Base-by-base conservation (phyloP, 2,888 invertebrate species). In the Morinoia aosen region DNA sequence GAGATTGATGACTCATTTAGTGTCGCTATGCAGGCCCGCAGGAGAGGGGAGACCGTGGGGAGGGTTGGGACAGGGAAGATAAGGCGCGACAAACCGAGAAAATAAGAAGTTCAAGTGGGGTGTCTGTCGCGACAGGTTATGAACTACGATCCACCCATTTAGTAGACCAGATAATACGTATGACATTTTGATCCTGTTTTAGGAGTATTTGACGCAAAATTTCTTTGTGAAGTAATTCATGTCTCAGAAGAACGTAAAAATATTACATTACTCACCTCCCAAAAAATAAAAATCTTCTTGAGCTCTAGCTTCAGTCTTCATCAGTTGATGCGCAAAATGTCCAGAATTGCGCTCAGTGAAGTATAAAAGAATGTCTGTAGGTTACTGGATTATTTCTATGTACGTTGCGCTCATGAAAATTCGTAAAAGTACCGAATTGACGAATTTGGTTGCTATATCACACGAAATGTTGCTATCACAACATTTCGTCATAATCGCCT, bases 1-100 rank as follows among this genome's bases (percentile, higher is more conserved):
- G 33, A 93, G 93, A 93, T 93, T 93, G 57, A 93, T 93, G 93
- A 57, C 93, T 93, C 93, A 93, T 93, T 93, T 93, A 93, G 93
- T 93, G 93, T 57, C 93, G 93, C 93, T 93, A 56, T 93, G 93
- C 93, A 93, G 93, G 93, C 56, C 56, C 90, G 39, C 90, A 40
- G 40, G 10, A 19, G 40, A 19, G 40, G 40, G 40, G 90, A 40
- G 40, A 40, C 40, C 10, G 40, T 90, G 19, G 48, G 19, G 90
- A 90, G 48, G 90, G 10, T 11, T 33, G 39, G 90, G 40, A 39
- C 39, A 90, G 90, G 90, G 90, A 10, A 40, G 90, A 90, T 39
- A 40, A 40, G 14, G 40, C 90, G 14, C 5, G 39, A 10, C 76
- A 76, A 76, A 16, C 76, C 25, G 25, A 76, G 33, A 76, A 76